Conservation (phyloP, 2,888 invertebrate genomes). For the Machimus rusticus region DNA sequence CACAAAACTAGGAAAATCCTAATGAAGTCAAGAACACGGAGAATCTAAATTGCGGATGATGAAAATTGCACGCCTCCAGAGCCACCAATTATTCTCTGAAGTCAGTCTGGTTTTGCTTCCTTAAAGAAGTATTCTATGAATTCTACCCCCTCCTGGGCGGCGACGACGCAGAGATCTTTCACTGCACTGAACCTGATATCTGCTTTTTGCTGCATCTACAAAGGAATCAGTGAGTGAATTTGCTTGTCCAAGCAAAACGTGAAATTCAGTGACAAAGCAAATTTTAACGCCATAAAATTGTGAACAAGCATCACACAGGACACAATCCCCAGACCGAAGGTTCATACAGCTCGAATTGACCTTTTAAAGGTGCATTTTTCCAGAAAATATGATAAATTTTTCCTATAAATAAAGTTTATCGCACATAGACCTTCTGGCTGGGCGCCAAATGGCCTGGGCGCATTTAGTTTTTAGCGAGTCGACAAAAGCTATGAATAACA, state of each 20-base stretch:
- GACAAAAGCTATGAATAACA: constrained; percentile 21
- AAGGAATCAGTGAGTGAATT: not conserved
- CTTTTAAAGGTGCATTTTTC: constrained; percentile 29
- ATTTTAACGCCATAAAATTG: not conserved
- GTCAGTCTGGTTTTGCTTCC: not conserved
- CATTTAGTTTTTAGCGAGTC: constrained; percentile 19
- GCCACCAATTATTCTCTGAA: not conserved
- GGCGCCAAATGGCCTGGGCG: constrained; percentile 8
- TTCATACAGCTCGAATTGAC: not conserved
- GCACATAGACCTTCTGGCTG: constrained; percentile 10
- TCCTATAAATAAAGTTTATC: constrained; percentile 36
- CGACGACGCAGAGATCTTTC: not conserved
- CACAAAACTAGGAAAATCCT: not conserved
- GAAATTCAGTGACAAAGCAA: not conserved
- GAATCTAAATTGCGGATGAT: not conserved
- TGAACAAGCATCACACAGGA: not conserved
- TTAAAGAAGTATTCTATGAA: not conserved
- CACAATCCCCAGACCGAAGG: not conserved
- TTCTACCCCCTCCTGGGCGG: not conserved
- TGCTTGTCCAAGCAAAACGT: not conserved
- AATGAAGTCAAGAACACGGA: not conserved
- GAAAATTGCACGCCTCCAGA: not conserved
- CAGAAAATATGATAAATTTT: constrained; percentile 29
- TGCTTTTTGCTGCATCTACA: not conserved
- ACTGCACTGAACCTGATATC: not conserved